Conservation (phyloP, 2,888 invertebrate genomes). For the Drosophila acutilabella region DNA sequence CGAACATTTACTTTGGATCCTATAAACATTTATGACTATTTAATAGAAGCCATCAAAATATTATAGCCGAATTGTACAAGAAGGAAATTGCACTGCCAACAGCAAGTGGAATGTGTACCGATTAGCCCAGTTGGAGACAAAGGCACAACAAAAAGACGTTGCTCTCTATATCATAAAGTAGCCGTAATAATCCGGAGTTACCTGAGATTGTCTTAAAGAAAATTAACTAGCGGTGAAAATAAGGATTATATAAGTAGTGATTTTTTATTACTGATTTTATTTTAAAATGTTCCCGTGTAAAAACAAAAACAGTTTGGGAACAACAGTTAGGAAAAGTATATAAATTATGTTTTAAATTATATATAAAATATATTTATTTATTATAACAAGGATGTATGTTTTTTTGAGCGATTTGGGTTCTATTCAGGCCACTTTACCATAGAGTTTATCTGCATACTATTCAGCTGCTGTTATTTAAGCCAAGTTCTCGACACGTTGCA, state of each 20-base stretch:
- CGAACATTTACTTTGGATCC: slow-evolving; percentile 16
- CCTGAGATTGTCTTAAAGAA: too few species aligned
- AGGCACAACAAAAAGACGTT: not conserved
- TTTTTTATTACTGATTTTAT: too few species aligned
- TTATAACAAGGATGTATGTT: too few species aligned
- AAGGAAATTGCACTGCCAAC: slow-evolving; percentile 13
- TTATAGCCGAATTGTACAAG: slow-evolving; percentile 27
- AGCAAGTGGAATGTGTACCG: slow-evolving; percentile 8
- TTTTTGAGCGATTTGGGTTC: too few species aligned
- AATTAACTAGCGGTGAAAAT: too few species aligned
- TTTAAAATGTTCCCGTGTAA: too few species aligned
- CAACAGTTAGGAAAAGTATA: too few species aligned
- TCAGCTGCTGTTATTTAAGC: slow-evolving; percentile 4
- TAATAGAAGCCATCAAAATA: slow-evolving; percentile 66
- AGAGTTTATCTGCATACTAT: not conserved
- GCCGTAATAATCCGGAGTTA: not conserved
- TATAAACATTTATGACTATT: slow-evolving; percentile 47
- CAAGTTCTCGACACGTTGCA: slow-evolving; percentile 14
- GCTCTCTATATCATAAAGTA: not conserved
- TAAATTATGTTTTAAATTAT: too few species aligned
- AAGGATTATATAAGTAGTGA: too few species aligned
- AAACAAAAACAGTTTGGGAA: too few species aligned
- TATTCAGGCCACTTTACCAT: not conserved
- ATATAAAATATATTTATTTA: too few species aligned
- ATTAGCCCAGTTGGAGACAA: slow-evolving; percentile 7